Conservation (phyloP, 1,140 invertebrate genomes). For the Drosophila leontia region DNA sequence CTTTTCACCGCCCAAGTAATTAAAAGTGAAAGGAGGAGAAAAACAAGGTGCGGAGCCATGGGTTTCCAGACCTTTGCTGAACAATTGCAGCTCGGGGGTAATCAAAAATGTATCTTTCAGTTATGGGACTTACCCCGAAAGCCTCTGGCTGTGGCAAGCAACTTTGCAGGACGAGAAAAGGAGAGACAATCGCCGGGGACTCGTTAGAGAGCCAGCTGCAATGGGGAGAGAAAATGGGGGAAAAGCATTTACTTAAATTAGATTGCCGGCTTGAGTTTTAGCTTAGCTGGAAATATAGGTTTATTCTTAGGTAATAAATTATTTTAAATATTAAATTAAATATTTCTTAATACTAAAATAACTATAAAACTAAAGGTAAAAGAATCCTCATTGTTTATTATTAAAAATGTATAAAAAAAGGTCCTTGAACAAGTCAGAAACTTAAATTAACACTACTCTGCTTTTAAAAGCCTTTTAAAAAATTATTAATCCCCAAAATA, state of each 20-base stretch:
- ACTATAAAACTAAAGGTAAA: fast-evolving
- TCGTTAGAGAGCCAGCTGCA: conserved; percentile 72
- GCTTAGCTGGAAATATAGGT: too few relatives aligned
- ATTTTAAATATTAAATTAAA: too few relatives aligned
- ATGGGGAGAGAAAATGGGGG: conserved; percentile 37
- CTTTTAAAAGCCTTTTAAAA: too few relatives aligned
- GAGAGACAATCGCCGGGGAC: conserved; percentile 52
- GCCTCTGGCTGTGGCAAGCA: conserved; percentile 3
- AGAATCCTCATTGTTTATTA: background rate
- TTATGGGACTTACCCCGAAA: conserved; percentile 61
- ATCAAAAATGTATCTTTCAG: conserved; percentile 72
- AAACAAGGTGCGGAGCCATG: conserved; percentile 27
- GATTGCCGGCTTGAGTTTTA: conserved; percentile 24
- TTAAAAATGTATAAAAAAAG: too few relatives aligned
- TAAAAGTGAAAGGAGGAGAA: conserved; percentile 59
- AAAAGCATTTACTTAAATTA: conserved; percentile 75
- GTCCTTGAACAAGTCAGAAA: too few relatives aligned
- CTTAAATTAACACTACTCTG: too few relatives aligned
- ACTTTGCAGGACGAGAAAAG: conserved; percentile 7
- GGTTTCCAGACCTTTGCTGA: conserved; percentile 32
- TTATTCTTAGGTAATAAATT: background rate
- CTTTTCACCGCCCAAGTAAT: conserved; percentile 47
- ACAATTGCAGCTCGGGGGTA: conserved; percentile 58
- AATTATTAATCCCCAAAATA: background rate
- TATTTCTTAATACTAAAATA: background rate